These are phyloP conservation scores for Australoheros scitulus DNA, from an alignment of 2,113 vertebrate genomes.

Conservation along the genomic window DNA sequence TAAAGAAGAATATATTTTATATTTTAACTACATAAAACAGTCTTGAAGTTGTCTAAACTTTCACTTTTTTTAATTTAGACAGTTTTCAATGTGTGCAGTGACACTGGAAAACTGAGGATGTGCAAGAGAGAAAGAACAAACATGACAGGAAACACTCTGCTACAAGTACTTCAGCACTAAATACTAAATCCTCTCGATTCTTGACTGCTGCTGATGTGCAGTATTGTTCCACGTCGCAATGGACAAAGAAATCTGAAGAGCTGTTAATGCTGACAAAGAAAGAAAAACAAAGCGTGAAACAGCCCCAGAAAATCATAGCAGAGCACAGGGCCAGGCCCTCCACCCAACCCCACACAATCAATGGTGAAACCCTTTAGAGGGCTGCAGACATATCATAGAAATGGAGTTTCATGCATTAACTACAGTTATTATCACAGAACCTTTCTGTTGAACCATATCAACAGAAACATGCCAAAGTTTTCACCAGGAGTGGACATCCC, in stretches of 20 bases:
- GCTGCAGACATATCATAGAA: background rate
- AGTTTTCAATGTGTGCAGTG: background rate
- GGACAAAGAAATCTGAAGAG: background rate
- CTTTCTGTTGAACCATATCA: too few species aligned
- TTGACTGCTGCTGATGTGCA: background rate
- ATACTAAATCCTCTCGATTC: slow-evolving; percentile 1
- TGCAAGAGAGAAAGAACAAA: background rate
- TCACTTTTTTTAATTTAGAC: background rate
- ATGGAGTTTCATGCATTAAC: background rate
- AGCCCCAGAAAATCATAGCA: background rate
- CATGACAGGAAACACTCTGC: background rate
- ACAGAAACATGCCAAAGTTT: too few species aligned
- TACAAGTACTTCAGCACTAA: background rate
- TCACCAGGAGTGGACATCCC: background rate
- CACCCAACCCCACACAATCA: background rate
- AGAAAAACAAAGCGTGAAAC: background rate
- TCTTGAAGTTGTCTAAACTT: background rate
- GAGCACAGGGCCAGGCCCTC: background rate
- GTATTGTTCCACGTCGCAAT: background rate
- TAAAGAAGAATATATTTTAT: background rate
- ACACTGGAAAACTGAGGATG: background rate
- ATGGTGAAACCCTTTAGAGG: background rate
- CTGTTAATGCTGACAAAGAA: background rate
- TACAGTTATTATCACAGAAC: background rate
- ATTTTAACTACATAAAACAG: background rate